phyloP scores from a whole-genome alignment of 2,888 invertebrate species.

The Steinernema scapterisci region DNA sequence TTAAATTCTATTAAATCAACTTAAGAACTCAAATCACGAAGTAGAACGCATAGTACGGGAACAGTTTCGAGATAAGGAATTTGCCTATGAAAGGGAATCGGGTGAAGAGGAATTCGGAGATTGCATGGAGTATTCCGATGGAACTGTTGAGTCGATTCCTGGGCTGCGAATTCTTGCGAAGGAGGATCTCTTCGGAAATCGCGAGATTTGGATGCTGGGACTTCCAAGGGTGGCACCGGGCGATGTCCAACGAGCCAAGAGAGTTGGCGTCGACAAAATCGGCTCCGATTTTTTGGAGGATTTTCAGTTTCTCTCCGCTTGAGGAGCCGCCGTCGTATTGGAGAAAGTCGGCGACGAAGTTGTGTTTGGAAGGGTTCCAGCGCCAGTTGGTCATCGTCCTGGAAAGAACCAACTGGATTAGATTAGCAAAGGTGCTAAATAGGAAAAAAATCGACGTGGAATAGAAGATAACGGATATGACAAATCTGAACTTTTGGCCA shows the following conservation, averaged over 20 bases:
- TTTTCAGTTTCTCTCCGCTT: conserved; percentile 42
- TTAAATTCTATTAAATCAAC: neutral
- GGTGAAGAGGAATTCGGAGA: neutral
- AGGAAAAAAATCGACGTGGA: no score
- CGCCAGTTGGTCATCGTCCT: conserved; percentile 62
- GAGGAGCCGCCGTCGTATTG: conserved; percentile 53
- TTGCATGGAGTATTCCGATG: neutral
- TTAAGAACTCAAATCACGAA: conserved; percentile 45
- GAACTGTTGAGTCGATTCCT: conserved; percentile 12
- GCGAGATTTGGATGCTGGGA: neutral
- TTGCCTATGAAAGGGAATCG: neutral
- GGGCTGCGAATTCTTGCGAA: neutral
- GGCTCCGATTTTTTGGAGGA: conserved; percentile 44
- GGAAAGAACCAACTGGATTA: neutral
- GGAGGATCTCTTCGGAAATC: conserved; percentile 1
- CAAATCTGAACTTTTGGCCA: no score
- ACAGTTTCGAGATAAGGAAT: conserved; percentile 40
- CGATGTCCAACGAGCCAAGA: neutral
- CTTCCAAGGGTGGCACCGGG: neutral
- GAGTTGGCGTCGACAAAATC: conserved; percentile 40
- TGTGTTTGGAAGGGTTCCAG: conserved; percentile 40
- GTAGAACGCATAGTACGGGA: conserved; percentile 52
- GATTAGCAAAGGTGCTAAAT: neutral
- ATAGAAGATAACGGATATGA: no score
- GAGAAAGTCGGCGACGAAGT: conserved; percentile 33